These are phyloP conservation scores for Branchipolynoe longqiensis DNA, from an alignment of 2,888 invertebrate genomes.

Conservation along the genomic window DNA sequence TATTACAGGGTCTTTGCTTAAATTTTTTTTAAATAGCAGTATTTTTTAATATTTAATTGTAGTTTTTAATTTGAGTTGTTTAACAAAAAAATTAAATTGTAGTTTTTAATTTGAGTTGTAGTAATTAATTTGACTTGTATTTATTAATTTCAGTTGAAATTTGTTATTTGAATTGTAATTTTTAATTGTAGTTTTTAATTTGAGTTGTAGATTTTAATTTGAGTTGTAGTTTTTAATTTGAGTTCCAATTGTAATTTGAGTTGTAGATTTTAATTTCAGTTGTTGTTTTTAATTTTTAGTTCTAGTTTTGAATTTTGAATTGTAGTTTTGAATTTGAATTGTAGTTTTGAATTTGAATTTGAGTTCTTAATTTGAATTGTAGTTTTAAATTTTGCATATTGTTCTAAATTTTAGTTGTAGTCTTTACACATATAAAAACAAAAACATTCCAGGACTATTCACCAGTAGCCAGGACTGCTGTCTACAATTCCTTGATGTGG, in stretches of 20 bases:
- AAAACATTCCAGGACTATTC: too few relatives aligned
- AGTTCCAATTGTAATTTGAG: not conserved
- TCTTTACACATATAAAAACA: too few relatives aligned
- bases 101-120: not conserved
- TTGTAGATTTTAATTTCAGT: not conserved
- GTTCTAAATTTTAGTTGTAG: too few relatives aligned
- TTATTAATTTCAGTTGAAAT: not conserved
- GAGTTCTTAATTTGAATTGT: too few relatives aligned
- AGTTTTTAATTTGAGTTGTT: not conserved
- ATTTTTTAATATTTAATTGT: not conserved
- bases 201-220: not conserved
- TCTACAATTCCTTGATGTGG: not conserved
- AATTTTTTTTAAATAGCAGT: too few relatives aligned
- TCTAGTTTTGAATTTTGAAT: not conserved
- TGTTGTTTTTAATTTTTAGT: not conserved
- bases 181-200: not conserved
- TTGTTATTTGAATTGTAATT: too few relatives aligned
- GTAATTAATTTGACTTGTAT: not conserved
- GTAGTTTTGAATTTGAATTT: too few relatives aligned
- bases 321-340: not conserved
- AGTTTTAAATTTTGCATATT: too few relatives aligned
- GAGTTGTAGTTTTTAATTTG: not conserved
- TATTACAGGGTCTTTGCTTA: too few relatives aligned
- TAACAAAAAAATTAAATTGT: too few relatives aligned
- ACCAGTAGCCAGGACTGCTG: not conserved